A percentile compares a stretch with the other conserved stretches of the same genome.
phyloP scores from a whole-genome alignment of 92 coral and sea anemone species.

The Zoanthus gigantus region DNA sequence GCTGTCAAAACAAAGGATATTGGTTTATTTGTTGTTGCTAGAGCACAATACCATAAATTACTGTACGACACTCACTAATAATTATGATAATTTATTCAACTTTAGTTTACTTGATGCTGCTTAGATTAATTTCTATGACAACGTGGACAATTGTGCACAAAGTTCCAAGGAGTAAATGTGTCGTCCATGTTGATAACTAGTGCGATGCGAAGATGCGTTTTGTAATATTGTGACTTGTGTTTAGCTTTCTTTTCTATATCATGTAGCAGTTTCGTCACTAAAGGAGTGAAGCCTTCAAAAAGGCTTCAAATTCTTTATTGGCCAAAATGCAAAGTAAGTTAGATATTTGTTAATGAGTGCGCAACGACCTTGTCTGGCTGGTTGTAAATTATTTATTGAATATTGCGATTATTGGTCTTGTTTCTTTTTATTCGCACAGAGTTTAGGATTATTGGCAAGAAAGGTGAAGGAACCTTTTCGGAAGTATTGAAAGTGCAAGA shows the following conservation, averaged over 20 bases:
- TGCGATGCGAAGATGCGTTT: neutral
- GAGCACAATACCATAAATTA: neutral
- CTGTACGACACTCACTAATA: constrained; percentile 24
- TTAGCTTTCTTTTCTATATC: constrained; percentile 1
- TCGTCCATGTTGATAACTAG: constrained; percentile 39
- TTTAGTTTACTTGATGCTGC: neutral
- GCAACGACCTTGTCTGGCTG: constrained; percentile 31
- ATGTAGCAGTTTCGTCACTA: constrained; percentile 33
- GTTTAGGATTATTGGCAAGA: constrained; percentile 97
- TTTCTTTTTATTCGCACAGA: constrained; percentile 62
- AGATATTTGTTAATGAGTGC: constrained; percentile 28
- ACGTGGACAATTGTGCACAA: constrained; percentile 35
- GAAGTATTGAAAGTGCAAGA: constrained; percentile 97
- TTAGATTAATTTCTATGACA: constrained; percentile 45
- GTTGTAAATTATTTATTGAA: constrained; percentile 42
- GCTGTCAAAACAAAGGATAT: constrained; percentile 6
- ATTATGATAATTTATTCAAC: constrained; percentile 35
- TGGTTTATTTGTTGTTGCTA: constrained; percentile 12
- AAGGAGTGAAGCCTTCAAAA: constrained; percentile 15
- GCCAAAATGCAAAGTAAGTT: constrained; percentile 46
- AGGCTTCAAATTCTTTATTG: constrained; percentile 1
- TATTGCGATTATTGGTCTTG: constrained; percentile 26
- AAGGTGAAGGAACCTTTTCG: constrained; percentile 99
- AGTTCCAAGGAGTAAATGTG: constrained; percentile 30
- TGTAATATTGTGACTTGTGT: neutral